These are phyloP conservation scores for Heteropelma amictum DNA, from an alignment of 2,888 invertebrate species.

Conservation along the genomic window DNA sequence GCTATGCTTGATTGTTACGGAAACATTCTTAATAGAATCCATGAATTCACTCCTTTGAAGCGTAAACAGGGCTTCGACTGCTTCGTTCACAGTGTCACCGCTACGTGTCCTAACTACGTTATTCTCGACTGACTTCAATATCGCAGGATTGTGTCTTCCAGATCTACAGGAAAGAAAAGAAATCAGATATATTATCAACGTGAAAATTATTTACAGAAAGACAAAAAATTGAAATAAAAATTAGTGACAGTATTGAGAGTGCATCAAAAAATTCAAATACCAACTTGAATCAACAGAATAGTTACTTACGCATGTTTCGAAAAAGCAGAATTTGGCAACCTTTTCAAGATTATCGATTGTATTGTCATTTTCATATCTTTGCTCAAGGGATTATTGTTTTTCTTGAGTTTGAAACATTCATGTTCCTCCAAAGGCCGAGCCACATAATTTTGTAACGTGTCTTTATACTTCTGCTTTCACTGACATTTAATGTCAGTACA, in stretches of 20 bases:
- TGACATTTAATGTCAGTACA: conserved; percentile 7
- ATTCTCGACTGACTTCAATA: not conserved
- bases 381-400: not conserved
- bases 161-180: no score
- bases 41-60: conserved; percentile 11
- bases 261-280: not conserved
- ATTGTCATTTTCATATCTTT: not conserved
- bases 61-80: not conserved
- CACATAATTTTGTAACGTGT: not conserved
- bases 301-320: conserved; percentile 5
- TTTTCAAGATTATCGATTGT: not conserved
- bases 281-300: not conserved
- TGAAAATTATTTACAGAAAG: not conserved
- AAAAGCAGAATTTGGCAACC: conserved; percentile 3
- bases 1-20: not conserved
- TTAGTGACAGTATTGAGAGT: not conserved
- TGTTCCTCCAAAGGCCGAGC: conserved; percentile 13
- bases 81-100: not conserved
- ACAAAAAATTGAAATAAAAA: not conserved
- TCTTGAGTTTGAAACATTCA: not conserved
- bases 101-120: not conserved
- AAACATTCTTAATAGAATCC: conserved; percentile 1
- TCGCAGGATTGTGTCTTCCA: not conserved
- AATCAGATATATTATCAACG: no score
- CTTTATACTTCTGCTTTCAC: conserved; percentile 5